Percentiles rank a stretch among this genome's conserved stretches.
These are phyloP conservation scores for Dryas iulia DNA, from an alignment of 1,140 invertebrate genomes.

Conservation along the genomic window DNA sequence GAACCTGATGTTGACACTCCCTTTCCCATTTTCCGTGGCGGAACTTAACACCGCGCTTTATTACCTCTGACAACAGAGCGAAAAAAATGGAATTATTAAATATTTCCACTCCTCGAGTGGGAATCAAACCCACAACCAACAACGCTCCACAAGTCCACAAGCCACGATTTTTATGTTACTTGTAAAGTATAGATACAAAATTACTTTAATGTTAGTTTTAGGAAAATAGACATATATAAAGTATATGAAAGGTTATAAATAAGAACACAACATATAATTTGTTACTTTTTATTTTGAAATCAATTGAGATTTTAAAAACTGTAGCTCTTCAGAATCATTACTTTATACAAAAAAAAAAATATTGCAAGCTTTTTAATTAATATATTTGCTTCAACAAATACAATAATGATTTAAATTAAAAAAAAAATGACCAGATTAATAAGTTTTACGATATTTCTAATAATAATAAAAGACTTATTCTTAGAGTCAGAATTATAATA, in stretches of 20 bases:
- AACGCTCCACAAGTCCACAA: too few species aligned
- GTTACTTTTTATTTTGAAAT: slow-evolving; percentile 78
- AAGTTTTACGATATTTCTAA: slow-evolving; percentile 70
- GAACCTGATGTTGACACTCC: too few species aligned
- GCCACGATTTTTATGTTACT: too few species aligned
- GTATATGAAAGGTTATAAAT: not conserved
- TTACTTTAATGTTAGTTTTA: too few species aligned
- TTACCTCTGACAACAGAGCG: too few species aligned
- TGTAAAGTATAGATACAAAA: too few species aligned
- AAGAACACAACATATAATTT: slow-evolving; percentile 47
- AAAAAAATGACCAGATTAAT: slow-evolving; percentile 79
- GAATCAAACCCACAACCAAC: too few species aligned
- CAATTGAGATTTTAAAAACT: slow-evolving; percentile 78
- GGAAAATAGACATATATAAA: too few species aligned
- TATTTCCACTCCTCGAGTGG: too few species aligned
- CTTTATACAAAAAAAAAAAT: slow-evolving; percentile 76
- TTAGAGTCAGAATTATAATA: slow-evolving; percentile 75
- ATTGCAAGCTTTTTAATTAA: slow-evolving; percentile 75
- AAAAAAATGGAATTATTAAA: too few species aligned
- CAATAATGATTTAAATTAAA: slow-evolving; percentile 75
- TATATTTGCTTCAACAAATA: slow-evolving; percentile 75
- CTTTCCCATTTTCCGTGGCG: too few species aligned
- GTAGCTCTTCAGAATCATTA: slow-evolving; percentile 68
- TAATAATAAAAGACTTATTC: slow-evolving; percentile 72
- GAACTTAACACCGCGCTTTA: too few species aligned